These are phyloP conservation scores for Menura novaehollandiae DNA, from an alignment of 2,113 vertebrate genomes.

Conservation along the genomic window DNA sequence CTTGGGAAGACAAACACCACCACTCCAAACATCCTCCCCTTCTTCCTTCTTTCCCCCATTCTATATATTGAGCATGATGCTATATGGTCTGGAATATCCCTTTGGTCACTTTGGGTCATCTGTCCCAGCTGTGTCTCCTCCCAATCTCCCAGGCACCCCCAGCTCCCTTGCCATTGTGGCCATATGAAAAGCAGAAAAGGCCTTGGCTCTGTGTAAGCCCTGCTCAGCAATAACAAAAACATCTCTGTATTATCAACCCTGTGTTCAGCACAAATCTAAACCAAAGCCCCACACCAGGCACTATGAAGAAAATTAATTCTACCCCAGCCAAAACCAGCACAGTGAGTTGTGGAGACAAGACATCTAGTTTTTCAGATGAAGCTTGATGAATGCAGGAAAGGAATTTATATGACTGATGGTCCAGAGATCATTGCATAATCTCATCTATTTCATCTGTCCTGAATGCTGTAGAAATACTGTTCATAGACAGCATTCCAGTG, in stretches of 20 bases:
- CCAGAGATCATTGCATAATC: not conserved
- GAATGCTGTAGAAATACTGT: not conserved
- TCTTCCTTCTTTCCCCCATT: not conserved
- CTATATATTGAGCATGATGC: not conserved
- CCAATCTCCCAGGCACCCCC: not conserved
- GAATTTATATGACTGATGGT: not conserved
- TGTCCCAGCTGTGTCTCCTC: not conserved
- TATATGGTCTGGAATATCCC: not conserved
- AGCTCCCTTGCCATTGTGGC: not conserved
- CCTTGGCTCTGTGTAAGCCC: not conserved
- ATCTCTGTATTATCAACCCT: accelerated
- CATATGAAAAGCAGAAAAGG: accelerated
- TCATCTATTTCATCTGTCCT: not conserved
- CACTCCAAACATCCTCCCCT: not conserved
- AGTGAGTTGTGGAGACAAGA: not conserved
- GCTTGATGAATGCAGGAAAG: not conserved
- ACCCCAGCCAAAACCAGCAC: not conserved
- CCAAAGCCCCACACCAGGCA: not conserved
- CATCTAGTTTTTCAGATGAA: not conserved
- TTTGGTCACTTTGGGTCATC: not conserved
- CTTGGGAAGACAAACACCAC: not conserved
- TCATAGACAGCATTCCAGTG: not conserved
- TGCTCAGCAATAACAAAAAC: not conserved
- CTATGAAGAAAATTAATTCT: not conserved
- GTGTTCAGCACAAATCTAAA: not conserved